phyloP scores from a whole-genome alignment of 23 tunicate species.

The Halocynthia aurantium region DNA sequence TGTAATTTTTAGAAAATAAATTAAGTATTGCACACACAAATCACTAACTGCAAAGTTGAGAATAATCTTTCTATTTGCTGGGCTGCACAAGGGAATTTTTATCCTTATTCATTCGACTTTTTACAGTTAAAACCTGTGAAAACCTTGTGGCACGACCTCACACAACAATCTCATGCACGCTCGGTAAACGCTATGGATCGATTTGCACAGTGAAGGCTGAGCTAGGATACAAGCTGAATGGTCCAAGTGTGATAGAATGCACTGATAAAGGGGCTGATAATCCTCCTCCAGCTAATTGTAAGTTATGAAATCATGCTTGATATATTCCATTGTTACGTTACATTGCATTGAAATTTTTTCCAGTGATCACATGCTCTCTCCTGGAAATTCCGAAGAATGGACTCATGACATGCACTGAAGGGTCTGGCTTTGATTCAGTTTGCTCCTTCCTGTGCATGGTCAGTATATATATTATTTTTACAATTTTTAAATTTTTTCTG shows the following conservation, averaged over 20 bases:
- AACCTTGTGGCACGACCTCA: conserved; percentile 48
- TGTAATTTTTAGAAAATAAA: too few relatives aligned
- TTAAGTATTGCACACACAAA: background rate
- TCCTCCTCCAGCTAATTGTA: conserved; percentile 33
- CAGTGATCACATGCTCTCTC: conserved; percentile 70
- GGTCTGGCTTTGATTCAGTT: conserved; percentile 10
- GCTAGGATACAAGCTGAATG: conserved; percentile 23
- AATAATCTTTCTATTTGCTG: background rate
- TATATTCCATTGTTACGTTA: background rate
- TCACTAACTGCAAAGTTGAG: background rate
- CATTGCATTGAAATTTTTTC: background rate
- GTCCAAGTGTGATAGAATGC: conserved; percentile 42
- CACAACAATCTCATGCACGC: conserved; percentile 58
- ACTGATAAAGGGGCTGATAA: conserved; percentile 24
- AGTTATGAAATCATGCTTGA: background rate
- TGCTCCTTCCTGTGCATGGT: conserved; percentile 29
- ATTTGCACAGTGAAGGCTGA: conserved; percentile 47
- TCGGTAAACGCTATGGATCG: conserved; percentile 58
- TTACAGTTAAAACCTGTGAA: conserved; percentile 59
- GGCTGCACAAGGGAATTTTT: too few relatives aligned
- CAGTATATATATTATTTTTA: conserved; percentile 11
- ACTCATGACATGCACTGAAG: conserved; percentile 30
- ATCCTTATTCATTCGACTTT: background rate
- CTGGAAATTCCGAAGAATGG: conserved; percentile 77
- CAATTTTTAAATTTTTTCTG: background rate